phyloP scores from a whole-genome alignment of 2,797 vertebrate genomes.

The Crenuchus spilurus region DNA sequence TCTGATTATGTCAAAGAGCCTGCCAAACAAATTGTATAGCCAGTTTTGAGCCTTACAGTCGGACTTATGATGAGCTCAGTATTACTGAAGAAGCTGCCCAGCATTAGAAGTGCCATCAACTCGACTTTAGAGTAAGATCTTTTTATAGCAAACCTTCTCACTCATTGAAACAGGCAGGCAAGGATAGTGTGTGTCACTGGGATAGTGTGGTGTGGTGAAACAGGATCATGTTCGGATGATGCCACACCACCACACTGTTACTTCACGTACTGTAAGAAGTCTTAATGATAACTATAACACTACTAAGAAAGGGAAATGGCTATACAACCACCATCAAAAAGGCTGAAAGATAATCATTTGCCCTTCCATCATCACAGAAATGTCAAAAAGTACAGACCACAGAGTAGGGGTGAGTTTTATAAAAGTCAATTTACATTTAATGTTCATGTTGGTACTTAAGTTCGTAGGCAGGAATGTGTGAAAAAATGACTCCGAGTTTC shows the following conservation, averaged over 20 bases:
- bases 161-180: not conserved
- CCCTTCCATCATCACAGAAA: too few relatives aligned
- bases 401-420: too few relatives aligned
- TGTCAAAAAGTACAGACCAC: too few relatives aligned
- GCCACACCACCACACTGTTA: not conserved
- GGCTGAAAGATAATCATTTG: too few relatives aligned
- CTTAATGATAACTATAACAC: too few relatives aligned
- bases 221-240: not conserved
- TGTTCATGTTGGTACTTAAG: too few relatives aligned
- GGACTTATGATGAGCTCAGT: slow-evolving; percentile 14
- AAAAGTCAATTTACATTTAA: too few relatives aligned
- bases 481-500: too few relatives aligned
- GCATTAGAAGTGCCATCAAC: not conserved
- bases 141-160: slow-evolving; percentile 12
- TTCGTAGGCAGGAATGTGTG: too few relatives aligned
- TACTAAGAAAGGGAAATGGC: too few relatives aligned
- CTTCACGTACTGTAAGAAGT: too few relatives aligned
- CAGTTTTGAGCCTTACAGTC: not conserved
- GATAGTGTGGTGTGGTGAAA: not conserved
- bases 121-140: slow-evolving; percentile 39
- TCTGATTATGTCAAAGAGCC: not conserved
- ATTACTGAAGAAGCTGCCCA: slow-evolving; percentile 7
- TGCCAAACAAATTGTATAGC: not conserved
- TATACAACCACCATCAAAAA: too few relatives aligned
- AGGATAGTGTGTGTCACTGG: not conserved